Conservation (phyloP, 2,888 invertebrate genomes). For the Alloplasta piceator region DNA sequence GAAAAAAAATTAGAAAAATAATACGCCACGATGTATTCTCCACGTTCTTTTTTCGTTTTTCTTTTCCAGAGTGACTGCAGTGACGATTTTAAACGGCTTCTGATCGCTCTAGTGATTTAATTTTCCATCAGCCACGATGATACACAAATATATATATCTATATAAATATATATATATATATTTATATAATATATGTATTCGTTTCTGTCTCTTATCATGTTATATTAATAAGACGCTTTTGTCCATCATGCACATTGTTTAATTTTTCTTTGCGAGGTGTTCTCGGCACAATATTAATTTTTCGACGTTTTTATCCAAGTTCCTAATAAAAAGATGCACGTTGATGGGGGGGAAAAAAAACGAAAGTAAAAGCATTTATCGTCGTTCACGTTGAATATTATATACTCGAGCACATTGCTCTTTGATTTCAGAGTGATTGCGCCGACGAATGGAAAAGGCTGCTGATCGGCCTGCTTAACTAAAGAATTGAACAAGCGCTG, state of each 20-base stretch:
- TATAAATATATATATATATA: too few relatives aligned
- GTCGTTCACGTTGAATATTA: slow-evolving; percentile 14
- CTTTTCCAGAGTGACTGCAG: slow-evolving; percentile 82
- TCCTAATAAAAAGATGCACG: slow-evolving; percentile 48
- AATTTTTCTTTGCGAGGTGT: slow-evolving; percentile 22
- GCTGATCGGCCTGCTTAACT: slow-evolving; percentile 81
- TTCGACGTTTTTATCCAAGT: slow-evolving; percentile 27
- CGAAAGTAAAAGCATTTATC: slow-evolving; percentile 12
- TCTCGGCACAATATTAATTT: slow-evolving; percentile 23
- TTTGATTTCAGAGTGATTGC: slow-evolving; percentile 81
- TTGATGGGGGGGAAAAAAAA: slow-evolving; percentile 26
- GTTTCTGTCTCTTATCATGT: slow-evolving; percentile 33
- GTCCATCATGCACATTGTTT: slow-evolving; percentile 47
- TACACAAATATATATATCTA: not conserved
- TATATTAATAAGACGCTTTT: slow-evolving; percentile 59
- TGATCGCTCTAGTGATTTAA: slow-evolving; percentile 81
- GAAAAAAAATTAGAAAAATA: slow-evolving; percentile 17
- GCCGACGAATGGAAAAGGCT: slow-evolving; percentile 77
- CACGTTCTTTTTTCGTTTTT: slow-evolving; percentile 63
- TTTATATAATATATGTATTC: too few relatives aligned
- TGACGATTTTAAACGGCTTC: slow-evolving; percentile 81
- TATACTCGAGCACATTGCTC: slow-evolving; percentile 47
- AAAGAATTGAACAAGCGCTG: slow-evolving; percentile 44
- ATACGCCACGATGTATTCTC: slow-evolving; percentile 49
- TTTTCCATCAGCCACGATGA: slow-evolving; percentile 50